These are phyloP conservation scores for Torymus texanus DNA, from an alignment of 2,888 invertebrate genomes.

Conservation along the genomic window DNA sequence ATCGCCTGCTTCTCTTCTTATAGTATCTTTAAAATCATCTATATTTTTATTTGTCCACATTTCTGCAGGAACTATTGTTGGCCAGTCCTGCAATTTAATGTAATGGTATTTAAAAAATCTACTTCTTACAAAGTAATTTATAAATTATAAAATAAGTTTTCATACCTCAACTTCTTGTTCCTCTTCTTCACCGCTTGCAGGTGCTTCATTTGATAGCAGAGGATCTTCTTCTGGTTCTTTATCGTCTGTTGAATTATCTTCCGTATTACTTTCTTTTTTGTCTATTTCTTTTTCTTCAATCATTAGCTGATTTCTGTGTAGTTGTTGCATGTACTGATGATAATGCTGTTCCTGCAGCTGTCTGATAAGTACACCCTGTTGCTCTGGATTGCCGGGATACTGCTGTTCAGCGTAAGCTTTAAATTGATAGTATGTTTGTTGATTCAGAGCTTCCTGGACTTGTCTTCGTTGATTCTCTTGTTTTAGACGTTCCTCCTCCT, in stretches of 20 bases:
- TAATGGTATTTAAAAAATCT: background rate
- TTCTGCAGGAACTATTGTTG: conserved; percentile 84
- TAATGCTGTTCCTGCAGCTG: conserved; percentile 99
- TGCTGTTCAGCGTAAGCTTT: conserved; percentile 96
- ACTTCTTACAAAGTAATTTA: too few species aligned
- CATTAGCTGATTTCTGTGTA: conserved; percentile 78
- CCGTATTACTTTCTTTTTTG: conserved; percentile 64
- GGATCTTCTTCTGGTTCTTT: conserved; percentile 62
- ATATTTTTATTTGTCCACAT: conserved; percentile 98
- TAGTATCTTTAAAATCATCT: conserved; percentile 91
- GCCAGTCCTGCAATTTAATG: conserved; percentile 70
- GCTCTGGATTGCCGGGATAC: conserved; percentile 86
- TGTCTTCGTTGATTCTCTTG: conserved; percentile 83
- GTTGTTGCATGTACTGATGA: conserved; percentile 98
- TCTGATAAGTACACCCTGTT: conserved; percentile 94
- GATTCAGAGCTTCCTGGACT: conserved; percentile 97
- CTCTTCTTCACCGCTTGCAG: conserved; percentile 66
- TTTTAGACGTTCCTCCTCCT: conserved; percentile 81
- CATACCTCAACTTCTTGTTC: conserved; percentile 25
- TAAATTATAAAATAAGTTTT: too few species aligned
- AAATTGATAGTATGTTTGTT: conserved; percentile 94
- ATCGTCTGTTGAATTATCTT: conserved; percentile 57
- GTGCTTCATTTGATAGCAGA: conserved; percentile 54
- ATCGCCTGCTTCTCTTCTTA: conserved; percentile 87
- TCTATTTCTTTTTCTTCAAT: conserved; percentile 68